Evolutionary conservation across 1,140 invertebrate species (phyloP).

Genomic region (Diorhabda carinulata): DNA sequence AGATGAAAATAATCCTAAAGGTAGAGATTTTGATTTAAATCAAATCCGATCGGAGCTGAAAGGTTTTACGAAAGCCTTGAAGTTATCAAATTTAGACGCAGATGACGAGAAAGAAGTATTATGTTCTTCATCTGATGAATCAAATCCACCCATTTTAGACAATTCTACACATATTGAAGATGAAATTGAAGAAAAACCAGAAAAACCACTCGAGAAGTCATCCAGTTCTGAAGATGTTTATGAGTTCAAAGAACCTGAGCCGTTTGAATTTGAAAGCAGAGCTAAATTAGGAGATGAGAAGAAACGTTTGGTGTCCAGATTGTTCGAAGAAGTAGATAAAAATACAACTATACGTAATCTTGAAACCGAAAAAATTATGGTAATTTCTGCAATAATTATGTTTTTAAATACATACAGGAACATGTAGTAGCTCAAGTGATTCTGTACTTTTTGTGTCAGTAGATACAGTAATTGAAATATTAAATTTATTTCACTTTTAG

Average conservation of each 20-base stretch:
- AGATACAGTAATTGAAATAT: too few relatives aligned
- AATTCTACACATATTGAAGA: slow-evolving; percentile 36
- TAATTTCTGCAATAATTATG: too few relatives aligned
- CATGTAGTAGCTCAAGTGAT: too few relatives aligned
- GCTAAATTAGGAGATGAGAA: slow-evolving; percentile 52
- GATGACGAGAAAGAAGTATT: slow-evolving; percentile 41
- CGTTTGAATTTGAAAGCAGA: slow-evolving; percentile 74
- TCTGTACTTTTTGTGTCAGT: too few relatives aligned
- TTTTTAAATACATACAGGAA: too few relatives aligned
- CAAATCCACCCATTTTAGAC: slow-evolving; percentile 37
- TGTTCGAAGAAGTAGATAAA: slow-evolving; percentile 55
- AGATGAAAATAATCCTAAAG: slow-evolving; percentile 49
- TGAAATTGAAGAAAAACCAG: slow-evolving; percentile 31
- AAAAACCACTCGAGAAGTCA: slow-evolving; percentile 36
- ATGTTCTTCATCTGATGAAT: slow-evolving; percentile 42
- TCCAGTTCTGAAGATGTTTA: slow-evolving; percentile 68
- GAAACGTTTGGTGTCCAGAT: slow-evolving; percentile 53
- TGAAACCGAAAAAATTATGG: too few relatives aligned
- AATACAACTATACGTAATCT: too few relatives aligned
- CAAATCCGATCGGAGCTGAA: slow-evolving; percentile 80
- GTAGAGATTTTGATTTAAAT: slow-evolving; percentile 75
- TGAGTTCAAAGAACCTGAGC: slow-evolving; percentile 85
- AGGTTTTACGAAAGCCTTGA: slow-evolving; percentile 64
- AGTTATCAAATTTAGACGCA: slow-evolving; percentile 42
- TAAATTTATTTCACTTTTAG: too few relatives aligned